Conservation (phyloP, 35 echinoderm and acorn worm genomes). For the Diadema setosum region DNA sequence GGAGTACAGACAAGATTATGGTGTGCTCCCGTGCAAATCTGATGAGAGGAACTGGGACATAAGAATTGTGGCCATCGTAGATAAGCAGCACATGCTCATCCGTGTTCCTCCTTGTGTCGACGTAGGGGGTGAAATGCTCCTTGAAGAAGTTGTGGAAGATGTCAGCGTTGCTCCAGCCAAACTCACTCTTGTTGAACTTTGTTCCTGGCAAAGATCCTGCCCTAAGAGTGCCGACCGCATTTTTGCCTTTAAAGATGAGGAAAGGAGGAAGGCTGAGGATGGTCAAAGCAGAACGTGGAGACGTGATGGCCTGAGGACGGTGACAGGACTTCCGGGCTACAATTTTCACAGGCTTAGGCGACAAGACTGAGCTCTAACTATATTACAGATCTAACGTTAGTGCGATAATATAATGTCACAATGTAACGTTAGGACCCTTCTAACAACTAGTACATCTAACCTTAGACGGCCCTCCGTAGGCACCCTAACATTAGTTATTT, state of each 20-base stretch:
- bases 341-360: not conserved
- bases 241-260: conserved; percentile 22
- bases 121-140: conserved; percentile 26
- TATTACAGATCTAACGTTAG: too few species aligned
- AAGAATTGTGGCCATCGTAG: conserved; percentile 39
- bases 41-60: too few species aligned
- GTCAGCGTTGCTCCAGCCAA: conserved; percentile 19
- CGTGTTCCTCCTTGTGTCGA: not conserved
- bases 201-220: conserved; percentile 3
- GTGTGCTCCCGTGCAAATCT: too few species aligned
- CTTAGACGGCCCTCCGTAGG: too few species aligned
- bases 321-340: not conserved
- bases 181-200: not conserved
- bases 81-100: conserved; percentile 26
- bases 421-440: too few species aligned
- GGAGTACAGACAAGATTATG: too few species aligned
- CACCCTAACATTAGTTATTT: too few species aligned
- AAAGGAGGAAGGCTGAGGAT: conserved; percentile 19
- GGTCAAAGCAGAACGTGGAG: not conserved
- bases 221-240: not conserved
- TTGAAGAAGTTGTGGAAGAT: conserved; percentile 5
- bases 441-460: too few species aligned
- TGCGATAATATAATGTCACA: too few species aligned
- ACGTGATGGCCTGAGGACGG: not conserved
- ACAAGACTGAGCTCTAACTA: too few species aligned